Conservation (phyloP, 1,140 invertebrate genomes). For the Leptopilina clavipes region DNA sequence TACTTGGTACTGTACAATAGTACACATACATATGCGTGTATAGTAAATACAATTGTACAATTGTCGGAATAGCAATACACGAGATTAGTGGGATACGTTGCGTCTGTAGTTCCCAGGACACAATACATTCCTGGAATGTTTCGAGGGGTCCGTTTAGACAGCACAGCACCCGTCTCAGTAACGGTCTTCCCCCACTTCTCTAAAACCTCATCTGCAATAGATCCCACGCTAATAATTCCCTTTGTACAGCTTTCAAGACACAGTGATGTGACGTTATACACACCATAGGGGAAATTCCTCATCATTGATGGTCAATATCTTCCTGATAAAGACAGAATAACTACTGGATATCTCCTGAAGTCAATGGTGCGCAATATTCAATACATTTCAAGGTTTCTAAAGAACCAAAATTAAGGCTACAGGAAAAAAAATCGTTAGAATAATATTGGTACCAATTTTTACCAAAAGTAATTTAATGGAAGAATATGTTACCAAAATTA, state of each 20-base stretch:
- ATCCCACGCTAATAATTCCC: constrained; percentile 60
- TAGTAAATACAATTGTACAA: constrained; percentile 40
- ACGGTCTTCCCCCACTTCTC: constrained; percentile 54
- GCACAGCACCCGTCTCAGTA: constrained; percentile 58
- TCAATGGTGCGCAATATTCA: no score
- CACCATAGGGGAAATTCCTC: background rate
- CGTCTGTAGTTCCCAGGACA: constrained; percentile 56
- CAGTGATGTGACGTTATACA: constrained; percentile 40
- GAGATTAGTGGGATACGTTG: constrained; percentile 52
- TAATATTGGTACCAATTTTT: no score
- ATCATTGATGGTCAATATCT: background rate
- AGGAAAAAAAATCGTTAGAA: no score
- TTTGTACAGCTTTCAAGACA: constrained; percentile 45
- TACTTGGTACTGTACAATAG: background rate
- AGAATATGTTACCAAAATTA: no score
- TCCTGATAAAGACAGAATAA: no score
- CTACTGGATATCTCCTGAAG: no score
- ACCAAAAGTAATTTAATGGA: no score
- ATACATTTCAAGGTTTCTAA: no score
- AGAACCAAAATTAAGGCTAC: no score
- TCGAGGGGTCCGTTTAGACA: constrained; percentile 54
- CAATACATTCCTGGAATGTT: constrained; percentile 65
- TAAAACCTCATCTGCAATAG: constrained; percentile 54
- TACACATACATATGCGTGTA: background rate
- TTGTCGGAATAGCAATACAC: constrained; percentile 51